phyloP scores from a whole-genome alignment of 2,113 vertebrate genomes.

The Zosterops borbonicus region DNA sequence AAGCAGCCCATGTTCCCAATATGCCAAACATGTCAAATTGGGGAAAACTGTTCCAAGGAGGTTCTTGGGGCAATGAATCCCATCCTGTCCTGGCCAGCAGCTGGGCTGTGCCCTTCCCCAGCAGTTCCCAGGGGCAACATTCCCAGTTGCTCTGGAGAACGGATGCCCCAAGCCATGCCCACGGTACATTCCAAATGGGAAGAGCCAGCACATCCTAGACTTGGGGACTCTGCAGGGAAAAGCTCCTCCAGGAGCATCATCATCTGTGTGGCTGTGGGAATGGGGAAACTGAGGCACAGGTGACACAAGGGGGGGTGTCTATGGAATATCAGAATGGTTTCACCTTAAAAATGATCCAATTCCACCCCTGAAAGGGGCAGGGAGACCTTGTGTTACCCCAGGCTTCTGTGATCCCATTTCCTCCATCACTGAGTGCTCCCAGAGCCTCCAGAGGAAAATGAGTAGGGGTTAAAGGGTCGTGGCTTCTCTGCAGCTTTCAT shows the following conservation, averaged over 20 bases:
- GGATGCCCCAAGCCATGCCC: not conserved
- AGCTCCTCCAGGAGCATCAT: accelerated
- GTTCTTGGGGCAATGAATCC: not conserved
- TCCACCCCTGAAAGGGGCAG: accelerated
- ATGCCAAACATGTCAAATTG: not conserved
- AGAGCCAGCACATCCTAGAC: accelerated
- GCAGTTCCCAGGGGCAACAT: not conserved
- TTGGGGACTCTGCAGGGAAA: accelerated
- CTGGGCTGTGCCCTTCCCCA: not conserved
- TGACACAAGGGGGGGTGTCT: not conserved
- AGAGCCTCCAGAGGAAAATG: not conserved
- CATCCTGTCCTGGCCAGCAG: not conserved
- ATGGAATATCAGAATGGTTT: not conserved
- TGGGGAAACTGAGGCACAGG: not conserved
- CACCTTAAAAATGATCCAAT: not conserved
- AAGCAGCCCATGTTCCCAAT: not conserved
- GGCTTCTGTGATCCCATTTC: not conserved
- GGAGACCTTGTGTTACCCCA: not conserved
- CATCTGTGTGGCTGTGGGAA: accelerated
- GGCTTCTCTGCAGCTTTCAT: no score
- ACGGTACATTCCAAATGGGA: accelerated
- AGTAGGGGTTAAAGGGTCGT: not conserved
- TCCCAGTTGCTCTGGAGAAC: not conserved
- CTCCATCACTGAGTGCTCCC: no score
- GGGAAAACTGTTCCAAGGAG: not conserved